Conservation (phyloP, 2,113 vertebrate genomes). For the Lates calcarifer region DNA sequence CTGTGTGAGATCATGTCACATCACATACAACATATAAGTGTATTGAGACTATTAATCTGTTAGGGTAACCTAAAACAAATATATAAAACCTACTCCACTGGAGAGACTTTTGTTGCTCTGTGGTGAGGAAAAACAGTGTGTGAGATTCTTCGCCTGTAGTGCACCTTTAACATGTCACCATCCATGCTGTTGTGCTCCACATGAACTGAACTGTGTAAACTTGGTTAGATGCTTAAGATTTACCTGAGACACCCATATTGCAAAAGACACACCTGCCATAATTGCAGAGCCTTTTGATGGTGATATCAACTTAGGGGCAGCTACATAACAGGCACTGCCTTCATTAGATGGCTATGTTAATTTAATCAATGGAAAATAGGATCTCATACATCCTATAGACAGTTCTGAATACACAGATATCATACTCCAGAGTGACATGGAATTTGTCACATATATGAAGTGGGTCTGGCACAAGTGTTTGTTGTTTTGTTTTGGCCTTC, state of each 20-base stretch:
- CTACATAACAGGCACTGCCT: constrained; percentile 53
- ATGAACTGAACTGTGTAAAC: constrained; percentile 32
- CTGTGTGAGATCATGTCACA: constrained; percentile 43
- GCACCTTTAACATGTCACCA: constrained; percentile 31
- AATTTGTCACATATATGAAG: constrained; percentile 19
- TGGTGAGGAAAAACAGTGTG: background rate
- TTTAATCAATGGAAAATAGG: constrained; percentile 48
- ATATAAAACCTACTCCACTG: background rate
- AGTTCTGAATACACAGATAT: constrained; percentile 51
- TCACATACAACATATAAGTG: constrained; percentile 56
- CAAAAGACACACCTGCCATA: constrained; percentile 35
- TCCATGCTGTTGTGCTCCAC: background rate
- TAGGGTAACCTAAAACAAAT: constrained; percentile 46
- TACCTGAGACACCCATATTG: constrained; percentile 42
- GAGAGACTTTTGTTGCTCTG: background rate
- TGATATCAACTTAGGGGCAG: constrained; percentile 58
- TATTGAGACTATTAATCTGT: constrained; percentile 34
- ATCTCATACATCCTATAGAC: constrained; percentile 36
- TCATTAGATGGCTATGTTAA: constrained; percentile 42
- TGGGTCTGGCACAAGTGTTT: background rate
- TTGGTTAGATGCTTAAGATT: constrained; percentile 41
- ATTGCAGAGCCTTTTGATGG: constrained; percentile 61
- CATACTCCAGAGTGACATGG: background rate
- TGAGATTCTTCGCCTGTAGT: constrained; percentile 20
- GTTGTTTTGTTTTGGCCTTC: background rate